Percentiles rank a stretch among this genome's conserved stretches.
Conservation (phyloP, 2,888 invertebrate genomes). For the Barypeithes pellucidus region DNA sequence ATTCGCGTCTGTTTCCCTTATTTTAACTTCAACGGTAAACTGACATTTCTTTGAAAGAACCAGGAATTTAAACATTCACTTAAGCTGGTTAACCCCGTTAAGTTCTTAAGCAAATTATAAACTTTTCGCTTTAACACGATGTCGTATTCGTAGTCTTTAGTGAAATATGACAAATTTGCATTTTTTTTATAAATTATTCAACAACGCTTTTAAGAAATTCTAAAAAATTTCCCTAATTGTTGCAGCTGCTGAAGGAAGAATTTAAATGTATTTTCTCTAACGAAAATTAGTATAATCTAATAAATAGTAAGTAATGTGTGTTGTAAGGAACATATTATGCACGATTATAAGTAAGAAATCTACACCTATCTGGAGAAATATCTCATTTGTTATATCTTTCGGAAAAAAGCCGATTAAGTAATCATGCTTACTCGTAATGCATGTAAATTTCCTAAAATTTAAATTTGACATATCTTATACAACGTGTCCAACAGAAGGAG, state of each 20-base stretch:
- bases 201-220: slow-evolving; percentile 6
- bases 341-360: no score
- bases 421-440: no score
- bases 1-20: slow-evolving; percentile 1
- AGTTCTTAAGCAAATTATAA: slow-evolving; percentile 41
- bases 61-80: slow-evolving; percentile 28
- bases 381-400: no score
- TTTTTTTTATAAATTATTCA: slow-evolving; percentile 46
- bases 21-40: slow-evolving; percentile 17
- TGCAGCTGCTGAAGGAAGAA: slow-evolving; percentile 3
- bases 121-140: slow-evolving; percentile 41
- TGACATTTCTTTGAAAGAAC: background rate
- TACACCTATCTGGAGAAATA: no score
- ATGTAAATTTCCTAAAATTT: no score
- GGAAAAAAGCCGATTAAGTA: no score
- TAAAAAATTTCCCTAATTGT: slow-evolving; percentile 42
- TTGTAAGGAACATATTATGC: no score
- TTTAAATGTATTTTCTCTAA: slow-evolving; percentile 23
- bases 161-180: slow-evolving; percentile 37
- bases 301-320: no score
- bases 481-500: no score
- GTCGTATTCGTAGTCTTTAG: slow-evolving; percentile 37
- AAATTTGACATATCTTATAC: no score
- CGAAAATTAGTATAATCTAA: background rate
- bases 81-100: slow-evolving; percentile 44